Evolutionary conservation across 30 jellyfish, hydroid and myxozoan species (phyloP), one percentile per base, ranked within the genome.

Genomic region (Chironex yamaguchii): DNA sequence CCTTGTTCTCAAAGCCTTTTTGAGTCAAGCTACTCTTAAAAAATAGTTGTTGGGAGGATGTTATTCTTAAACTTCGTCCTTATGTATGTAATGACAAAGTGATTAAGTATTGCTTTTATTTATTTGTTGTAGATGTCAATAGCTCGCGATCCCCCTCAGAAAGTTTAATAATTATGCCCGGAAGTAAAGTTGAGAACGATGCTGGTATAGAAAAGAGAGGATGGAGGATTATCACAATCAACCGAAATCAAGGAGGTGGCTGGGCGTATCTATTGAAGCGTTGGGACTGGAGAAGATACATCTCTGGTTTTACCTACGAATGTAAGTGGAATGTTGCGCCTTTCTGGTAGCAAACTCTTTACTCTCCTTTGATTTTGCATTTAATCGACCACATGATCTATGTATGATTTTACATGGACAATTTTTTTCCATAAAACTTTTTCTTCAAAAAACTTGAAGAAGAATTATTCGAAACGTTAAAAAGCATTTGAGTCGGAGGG

Each of bases 201-300:
- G 58, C 58, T 6, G 58, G 58, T 6, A 42, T 17, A n/a, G 95
- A 86, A 48, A 69, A 86, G 49, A 65, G 90, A 2, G 90, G 93
- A 58, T 84, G 98, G 92, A 74, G 76, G 34, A 89, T 86, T 4
- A 86, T 86, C 14, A 89, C 96, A 27, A 86, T 86, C 87, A 86
- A 82, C 24, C 25, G 89, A 53, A 52, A 52, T 54, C 53, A 34
- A 3, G 81, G 81, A 14, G 76, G 72, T 48, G 26, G 89, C 29
- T 88, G 92, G 91, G 78, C 96, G 1, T 84, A 65, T 4, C 69
- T 66, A 49, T 66, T 80, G 25, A 34, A 65, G 29, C 81, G 67
- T 21, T 94, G 99, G 99, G 99, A 94, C 62, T 94, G 99, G 99
- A 67, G 99, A 62, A 34, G 32, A 17, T 87, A 73, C 83, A 84